Percentiles rank a stretch among this genome's conserved stretches.
These are phyloP conservation scores for Leptarthrus brevirostris DNA, from an alignment of 2,888 invertebrate genomes.

Conservation along the genomic window DNA sequence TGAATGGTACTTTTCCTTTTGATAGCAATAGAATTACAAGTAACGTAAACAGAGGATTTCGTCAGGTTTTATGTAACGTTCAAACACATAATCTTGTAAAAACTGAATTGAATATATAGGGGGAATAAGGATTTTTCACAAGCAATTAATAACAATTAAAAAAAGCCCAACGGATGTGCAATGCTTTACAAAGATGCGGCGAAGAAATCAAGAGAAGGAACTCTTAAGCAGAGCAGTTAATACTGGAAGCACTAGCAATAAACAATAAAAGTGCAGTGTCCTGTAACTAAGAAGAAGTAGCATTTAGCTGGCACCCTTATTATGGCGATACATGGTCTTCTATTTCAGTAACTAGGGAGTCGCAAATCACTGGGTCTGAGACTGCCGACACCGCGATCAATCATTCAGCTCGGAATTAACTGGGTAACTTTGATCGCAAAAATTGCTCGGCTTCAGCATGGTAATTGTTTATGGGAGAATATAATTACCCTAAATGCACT, in stretches of 20 bases:
- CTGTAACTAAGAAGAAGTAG: slow-evolving; percentile 51
- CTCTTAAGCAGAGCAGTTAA: not conserved
- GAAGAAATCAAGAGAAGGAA: not conserved
- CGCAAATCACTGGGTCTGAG: not conserved
- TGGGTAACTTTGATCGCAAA: slow-evolving; percentile 46
- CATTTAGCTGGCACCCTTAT: slow-evolving; percentile 50
- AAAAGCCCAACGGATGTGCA: no score
- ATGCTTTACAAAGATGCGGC: not conserved
- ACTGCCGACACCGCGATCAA: slow-evolving; percentile 18
- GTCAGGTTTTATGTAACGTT: no score
- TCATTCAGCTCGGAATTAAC: slow-evolving; percentile 29
- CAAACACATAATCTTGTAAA: no score
- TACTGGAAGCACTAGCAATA: slow-evolving; percentile 5
- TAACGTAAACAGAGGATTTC: no score
- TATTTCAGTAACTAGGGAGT: slow-evolving; percentile 10
- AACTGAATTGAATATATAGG: no score
- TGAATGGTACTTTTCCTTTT: no score
- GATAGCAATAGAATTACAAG: no score
- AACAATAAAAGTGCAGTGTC: slow-evolving; percentile 26
- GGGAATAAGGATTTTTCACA: no score
- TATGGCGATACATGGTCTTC: slow-evolving; percentile 34
- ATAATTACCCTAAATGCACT: slow-evolving; percentile 48
- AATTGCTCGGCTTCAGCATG: slow-evolving; percentile 51
- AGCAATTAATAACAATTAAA: no score
- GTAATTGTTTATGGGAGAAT: slow-evolving; percentile 50